Conservation (phyloP, 1,140 invertebrate species). For the Drosophila saltans region DNA sequence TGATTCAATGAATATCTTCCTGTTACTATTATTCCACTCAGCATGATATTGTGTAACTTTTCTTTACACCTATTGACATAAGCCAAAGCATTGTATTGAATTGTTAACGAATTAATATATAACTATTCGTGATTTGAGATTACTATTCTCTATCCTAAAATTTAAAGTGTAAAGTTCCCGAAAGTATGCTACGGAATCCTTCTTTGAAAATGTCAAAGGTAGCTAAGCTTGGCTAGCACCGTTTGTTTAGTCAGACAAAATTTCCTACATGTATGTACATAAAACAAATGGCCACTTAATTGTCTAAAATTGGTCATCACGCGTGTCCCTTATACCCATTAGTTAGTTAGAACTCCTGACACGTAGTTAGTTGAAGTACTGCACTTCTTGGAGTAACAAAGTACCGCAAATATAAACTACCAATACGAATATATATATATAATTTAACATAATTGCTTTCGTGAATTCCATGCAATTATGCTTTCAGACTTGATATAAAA, state of each 20-base stretch:
- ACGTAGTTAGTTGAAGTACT: slow-evolving; percentile 35
- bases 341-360: slow-evolving; percentile 36
- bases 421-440: slow-evolving; percentile 56
- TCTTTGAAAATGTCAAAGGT: not conserved
- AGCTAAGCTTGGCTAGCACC: not conserved
- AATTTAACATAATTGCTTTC: slow-evolving; percentile 70
- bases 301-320: slow-evolving; percentile 40
- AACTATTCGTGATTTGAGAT: too few relatives aligned
- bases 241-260: not conserved
- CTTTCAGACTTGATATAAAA: slow-evolving; percentile 44
- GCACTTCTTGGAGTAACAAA: slow-evolving; percentile 31
- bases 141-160: too few relatives aligned
- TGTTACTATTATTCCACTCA: not conserved
- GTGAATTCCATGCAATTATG: slow-evolving; percentile 62
- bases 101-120: too few relatives aligned
- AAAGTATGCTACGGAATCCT: too few relatives aligned
- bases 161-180: too few relatives aligned
- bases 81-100: too few relatives aligned
- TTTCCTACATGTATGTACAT: not conserved
- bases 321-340: slow-evolving; percentile 10
- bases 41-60: too few relatives aligned
- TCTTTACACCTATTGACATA: too few relatives aligned
- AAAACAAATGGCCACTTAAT: slow-evolving; percentile 42
- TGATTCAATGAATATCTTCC: not conserved
- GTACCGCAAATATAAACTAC: slow-evolving; percentile 12